phyloP scores from a whole-genome alignment of 2,113 vertebrate species.

The Oryzias celebensis region DNA sequence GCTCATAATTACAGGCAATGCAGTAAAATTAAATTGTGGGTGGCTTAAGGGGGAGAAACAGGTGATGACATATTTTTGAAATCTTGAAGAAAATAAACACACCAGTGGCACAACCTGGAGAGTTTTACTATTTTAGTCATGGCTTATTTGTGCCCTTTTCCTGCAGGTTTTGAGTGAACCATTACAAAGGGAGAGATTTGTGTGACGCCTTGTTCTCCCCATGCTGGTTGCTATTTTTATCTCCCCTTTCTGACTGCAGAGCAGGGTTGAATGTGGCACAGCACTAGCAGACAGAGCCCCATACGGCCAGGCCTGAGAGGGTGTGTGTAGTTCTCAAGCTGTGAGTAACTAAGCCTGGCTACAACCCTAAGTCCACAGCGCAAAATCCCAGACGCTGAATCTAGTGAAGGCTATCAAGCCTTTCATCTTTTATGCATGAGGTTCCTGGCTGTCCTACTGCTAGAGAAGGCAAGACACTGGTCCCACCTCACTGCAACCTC shows the following conservation, averaged over 20 bases:
- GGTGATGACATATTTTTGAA: constrained; percentile 34
- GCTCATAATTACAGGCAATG: constrained; percentile 22
- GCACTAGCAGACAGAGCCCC: constrained; percentile 51
- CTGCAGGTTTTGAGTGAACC: constrained; percentile 11
- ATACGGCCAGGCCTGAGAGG: constrained; percentile 44
- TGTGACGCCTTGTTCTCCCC: constrained; percentile 30
- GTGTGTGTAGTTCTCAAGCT: constrained; percentile 49
- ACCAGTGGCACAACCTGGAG: constrained; percentile 3
- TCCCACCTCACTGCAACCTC: constrained; percentile 72
- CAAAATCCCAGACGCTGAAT: constrained; percentile 70
- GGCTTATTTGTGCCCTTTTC: background rate
- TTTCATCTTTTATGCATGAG: constrained; percentile 96
- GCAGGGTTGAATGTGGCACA: constrained; percentile 57
- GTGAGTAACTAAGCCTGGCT: constrained; percentile 44
- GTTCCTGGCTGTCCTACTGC: constrained; percentile 79
- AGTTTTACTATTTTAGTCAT: constrained; percentile 6
- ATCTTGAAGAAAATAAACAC: constrained; percentile 29
- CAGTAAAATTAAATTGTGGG: constrained; percentile 21
- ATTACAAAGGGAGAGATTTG: constrained; percentile 30
- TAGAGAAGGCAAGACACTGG: constrained; percentile 82
- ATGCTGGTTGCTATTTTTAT: constrained; percentile 66
- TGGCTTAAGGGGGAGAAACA: constrained; percentile 25
- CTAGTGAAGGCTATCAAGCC: constrained; percentile 86
- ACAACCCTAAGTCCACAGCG: constrained; percentile 63
- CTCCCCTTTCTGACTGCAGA: constrained; percentile 42